Evolutionary conservation across 2,797 vertebrate genomes (phyloP), one percentile per base, ranked within the genome.

Genomic region (Danio jaintianensis): DNA sequence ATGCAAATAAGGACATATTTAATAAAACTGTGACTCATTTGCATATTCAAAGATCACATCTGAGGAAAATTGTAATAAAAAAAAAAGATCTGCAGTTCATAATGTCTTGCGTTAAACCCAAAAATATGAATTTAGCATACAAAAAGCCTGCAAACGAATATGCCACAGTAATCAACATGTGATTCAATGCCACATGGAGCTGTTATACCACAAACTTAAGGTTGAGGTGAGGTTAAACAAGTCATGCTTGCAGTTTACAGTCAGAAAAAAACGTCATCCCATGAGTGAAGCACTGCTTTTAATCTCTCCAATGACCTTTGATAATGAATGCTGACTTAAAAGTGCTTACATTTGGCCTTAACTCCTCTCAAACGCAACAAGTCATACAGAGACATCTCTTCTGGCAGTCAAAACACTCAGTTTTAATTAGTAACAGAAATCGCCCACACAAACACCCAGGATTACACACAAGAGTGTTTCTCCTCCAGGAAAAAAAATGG

Each of bases 361-460:
- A 40, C 40, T 42, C 62, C 43, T 55, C 59, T 79, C 47, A 56
- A 64, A 55, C 61, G 76, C 66, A 78, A 22, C 53, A 64, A 79
- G 76, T 72, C 79, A 76, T 83, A 58, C 66, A 3, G 53, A 83
- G 79, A 81, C 47, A 45, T 15, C 40, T 48, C 50, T 50, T 67
- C 71, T 75, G 70, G 76, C 76, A 85, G 79, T 63, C 76, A 83
- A 75, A 81, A 68, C 68, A 71, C 76, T 83, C 38, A n/a, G 40
- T 68, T 85, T 83, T 85, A 85, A 85, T 85, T 85, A 85, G 79
- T 43, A 76, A 81, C 78, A 79, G 76, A 83, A 81, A 85, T 83
- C 82, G 11, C 64, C 29, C 42, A 59, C 56, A 63, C 83, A 53
- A 83, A 85, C 83, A 82, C 78, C 78, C 82, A 85, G 48, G 22